A percentile compares a stretch with the other conserved stretches of the same genome.
Conservation (phyloP, 2,888 invertebrate genomes). For the Caradrina kadenii region DNA sequence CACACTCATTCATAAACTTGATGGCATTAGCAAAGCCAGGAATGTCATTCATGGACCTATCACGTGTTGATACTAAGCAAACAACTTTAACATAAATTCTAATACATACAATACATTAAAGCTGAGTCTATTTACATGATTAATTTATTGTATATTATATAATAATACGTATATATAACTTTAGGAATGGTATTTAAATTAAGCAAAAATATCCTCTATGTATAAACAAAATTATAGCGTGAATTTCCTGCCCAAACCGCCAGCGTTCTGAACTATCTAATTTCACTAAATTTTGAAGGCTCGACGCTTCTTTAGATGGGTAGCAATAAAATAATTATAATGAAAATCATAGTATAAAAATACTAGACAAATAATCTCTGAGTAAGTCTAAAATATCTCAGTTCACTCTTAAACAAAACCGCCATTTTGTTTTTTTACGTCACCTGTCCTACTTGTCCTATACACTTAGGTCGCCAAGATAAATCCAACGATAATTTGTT, state of each 20-base stretch:
- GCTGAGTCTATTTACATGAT: conserved; percentile 5
- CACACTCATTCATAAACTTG: conserved; percentile 48
- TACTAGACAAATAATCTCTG: too few relatives aligned
- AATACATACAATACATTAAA: conserved; percentile 33
- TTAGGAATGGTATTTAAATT: background rate
- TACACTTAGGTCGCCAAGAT: too few relatives aligned
- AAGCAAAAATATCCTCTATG: background rate
- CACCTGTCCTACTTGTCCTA: too few relatives aligned
- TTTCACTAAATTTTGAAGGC: background rate
- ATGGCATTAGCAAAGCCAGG: conserved; percentile 38
- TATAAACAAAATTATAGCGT: background rate
- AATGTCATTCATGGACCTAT: conserved; percentile 54
- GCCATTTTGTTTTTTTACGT: too few relatives aligned
- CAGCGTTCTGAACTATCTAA: background rate
- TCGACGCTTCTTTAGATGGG: background rate
- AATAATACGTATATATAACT: background rate
- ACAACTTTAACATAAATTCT: conserved; percentile 47
- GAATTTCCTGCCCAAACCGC: background rate
- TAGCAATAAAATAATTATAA: too few relatives aligned
- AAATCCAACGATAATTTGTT: too few relatives aligned
- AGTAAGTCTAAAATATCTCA: background rate
- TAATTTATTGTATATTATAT: background rate
- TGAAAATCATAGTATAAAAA: too few relatives aligned
- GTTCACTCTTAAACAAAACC: too few relatives aligned
- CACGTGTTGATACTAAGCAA: conserved; percentile 49